Percentiles rank a stretch among this genome's conserved stretches.
These are phyloP conservation scores for Chionoecetes opilio DNA, from an alignment of 1,140 invertebrate species.

Conservation along the genomic window DNA sequence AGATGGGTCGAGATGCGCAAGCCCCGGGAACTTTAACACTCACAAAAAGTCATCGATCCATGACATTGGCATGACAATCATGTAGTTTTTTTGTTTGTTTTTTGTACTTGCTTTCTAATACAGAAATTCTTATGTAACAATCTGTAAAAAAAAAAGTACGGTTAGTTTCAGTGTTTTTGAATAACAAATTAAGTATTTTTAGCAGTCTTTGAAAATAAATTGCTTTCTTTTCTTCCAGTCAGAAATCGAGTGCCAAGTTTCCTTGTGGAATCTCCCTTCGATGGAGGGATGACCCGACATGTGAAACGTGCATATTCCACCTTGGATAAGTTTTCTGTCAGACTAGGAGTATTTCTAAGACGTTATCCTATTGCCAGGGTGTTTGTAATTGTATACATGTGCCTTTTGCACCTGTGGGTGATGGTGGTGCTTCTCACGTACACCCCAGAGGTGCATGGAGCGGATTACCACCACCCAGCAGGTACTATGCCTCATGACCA, in stretches of 20 bases:
- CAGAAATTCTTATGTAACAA: no score
- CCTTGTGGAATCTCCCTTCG: constrained; percentile 90
- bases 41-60: no score
- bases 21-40: no score
- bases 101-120: no score
- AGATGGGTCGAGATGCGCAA: no score
- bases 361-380: constrained; percentile 92
- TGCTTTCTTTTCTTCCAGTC: constrained; percentile 60
- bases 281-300: constrained; percentile 90
- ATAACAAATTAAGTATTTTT: not conserved
- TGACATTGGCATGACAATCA: no score
- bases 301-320: constrained; percentile 92
- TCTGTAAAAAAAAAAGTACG: no score
- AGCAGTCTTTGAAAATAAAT: no score
- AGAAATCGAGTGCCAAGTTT: constrained; percentile 87
- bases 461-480: constrained; percentile 78
- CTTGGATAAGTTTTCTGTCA: constrained; percentile 90
- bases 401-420: constrained; percentile 89
- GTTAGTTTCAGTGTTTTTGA: not conserved
- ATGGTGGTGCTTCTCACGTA: constrained; percentile 89
- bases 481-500: constrained; percentile 58
- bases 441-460: constrained; percentile 87
- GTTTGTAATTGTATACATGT: constrained; percentile 91
- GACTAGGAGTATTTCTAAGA: constrained; percentile 91
- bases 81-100: no score